Evolutionary conservation across 2,113 vertebrate genomes (phyloP).

Genomic region (Triplophysa tibetana): DNA sequence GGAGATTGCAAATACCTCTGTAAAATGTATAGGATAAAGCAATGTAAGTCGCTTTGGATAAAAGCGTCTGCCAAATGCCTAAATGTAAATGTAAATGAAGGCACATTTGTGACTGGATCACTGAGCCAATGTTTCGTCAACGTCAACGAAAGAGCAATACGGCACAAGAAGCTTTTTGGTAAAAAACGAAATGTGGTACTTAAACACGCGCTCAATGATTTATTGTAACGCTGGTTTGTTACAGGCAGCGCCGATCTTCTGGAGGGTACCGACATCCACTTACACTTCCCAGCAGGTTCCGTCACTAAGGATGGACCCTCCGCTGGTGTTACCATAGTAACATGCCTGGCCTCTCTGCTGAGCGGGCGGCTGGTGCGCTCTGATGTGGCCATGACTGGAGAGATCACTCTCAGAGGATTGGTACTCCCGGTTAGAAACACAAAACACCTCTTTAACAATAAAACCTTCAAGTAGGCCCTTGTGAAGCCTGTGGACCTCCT

Average conservation of each 20-base stretch:
- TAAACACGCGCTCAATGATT: not conserved
- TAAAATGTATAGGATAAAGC: too few species aligned
- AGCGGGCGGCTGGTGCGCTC: slow-evolving; percentile 90
- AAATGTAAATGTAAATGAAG: too few species aligned
- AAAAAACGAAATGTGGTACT: not conserved
- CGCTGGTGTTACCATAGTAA: slow-evolving; percentile 97
- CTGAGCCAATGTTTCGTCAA: too few species aligned
- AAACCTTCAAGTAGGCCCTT: not conserved
- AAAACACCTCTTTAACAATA: not conserved
- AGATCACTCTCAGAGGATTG: slow-evolving; percentile 95
- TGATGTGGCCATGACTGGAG: slow-evolving; percentile 97
- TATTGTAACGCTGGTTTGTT: slow-evolving; percentile 63
- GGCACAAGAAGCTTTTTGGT: not conserved
- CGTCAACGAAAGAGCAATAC: too few species aligned
- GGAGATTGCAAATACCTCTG: too few species aligned
- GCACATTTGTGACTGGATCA: too few species aligned
- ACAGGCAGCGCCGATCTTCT: slow-evolving; percentile 90
- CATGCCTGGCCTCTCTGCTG: slow-evolving; percentile 94
- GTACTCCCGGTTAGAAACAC: slow-evolving; percentile 88
- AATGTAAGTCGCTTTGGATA: too few species aligned
- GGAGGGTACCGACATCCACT: slow-evolving; percentile 98
- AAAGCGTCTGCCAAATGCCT: too few species aligned
- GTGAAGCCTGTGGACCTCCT: too few species aligned
- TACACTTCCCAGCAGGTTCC: slow-evolving; percentile 98
- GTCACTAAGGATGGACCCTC: slow-evolving; percentile 99